Base-by-base conservation (phyloP, 2,113 vertebrate species). In the Tylochromis polylepis region DNA sequence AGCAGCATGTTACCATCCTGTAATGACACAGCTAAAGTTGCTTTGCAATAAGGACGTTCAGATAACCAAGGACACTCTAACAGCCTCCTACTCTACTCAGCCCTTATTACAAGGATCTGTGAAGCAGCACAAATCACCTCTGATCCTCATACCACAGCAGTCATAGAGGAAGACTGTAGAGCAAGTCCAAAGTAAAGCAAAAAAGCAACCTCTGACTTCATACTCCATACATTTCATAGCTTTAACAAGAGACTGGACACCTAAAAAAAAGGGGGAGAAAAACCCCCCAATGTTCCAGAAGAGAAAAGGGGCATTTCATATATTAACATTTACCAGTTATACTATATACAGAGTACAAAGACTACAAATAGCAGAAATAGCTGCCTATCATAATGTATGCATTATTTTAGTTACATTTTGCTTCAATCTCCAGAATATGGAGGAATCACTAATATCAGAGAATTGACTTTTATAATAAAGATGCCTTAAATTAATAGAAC, bases 91-190 rank as follows among this genome's bases (percentile, higher is more conserved):
- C 38, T 75, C 82, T 53, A 65, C 70, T 82, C 75, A 56, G 43
- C 75, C 18, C 24, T 31, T 60, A 86, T 90, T 84, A 82, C 49
- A 82, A 81, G 81, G 86, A 84, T 36, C 24, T 77, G 6, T 82
- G 84, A 87, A 86, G 78, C 84, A 84, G 81, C 81, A 84, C 86
- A 88, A 86, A 86, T 88, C 81, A 81, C 27, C 60, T 82, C 59
- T 88, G 59, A 83, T 85, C 84, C 84, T 84, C 81, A 46, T 38
- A 56, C 24, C 53, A 27, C 38, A 27, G 49, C 78, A 20, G 46
- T 51, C 43, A 77, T 51, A 75, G 43, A 62, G 58, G 53, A 57
- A 58, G 43, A 82, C 80, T 46, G 43, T 34, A 46, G 49, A 87
- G 53, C 59, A 24, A 49, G 22, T 15, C 9, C 51, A 59, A 79